phyloP scores from a whole-genome alignment of 2,113 vertebrate species.

The Dicrurus megarhynchus region DNA sequence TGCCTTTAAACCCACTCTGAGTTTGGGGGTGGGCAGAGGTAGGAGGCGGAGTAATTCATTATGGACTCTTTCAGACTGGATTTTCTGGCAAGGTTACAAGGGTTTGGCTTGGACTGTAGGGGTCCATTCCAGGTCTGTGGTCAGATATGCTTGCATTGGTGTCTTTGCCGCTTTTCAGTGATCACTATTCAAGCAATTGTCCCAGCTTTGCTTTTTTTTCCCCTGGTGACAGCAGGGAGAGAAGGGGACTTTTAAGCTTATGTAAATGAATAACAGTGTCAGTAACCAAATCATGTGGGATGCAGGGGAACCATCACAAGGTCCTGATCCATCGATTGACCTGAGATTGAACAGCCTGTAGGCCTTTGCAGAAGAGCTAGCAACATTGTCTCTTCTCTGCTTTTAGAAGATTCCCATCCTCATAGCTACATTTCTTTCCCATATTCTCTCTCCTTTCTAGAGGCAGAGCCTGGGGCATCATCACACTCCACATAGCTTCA shows the following conservation, averaged over 20 bases:
- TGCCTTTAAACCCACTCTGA: neutral
- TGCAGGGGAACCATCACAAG: neutral
- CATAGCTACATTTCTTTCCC: neutral
- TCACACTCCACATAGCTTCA: neutral
- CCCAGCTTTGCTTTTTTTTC: neutral
- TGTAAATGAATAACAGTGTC: neutral
- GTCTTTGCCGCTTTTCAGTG: neutral
- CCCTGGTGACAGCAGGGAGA: neutral
- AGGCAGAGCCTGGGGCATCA: conserved; percentile 5
- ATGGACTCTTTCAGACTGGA: neutral
- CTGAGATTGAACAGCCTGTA: neutral
- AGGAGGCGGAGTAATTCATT: neutral
- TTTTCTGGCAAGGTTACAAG: neutral
- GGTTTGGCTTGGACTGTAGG: neutral
- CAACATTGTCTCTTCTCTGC: neutral
- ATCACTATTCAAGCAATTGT: neutral
- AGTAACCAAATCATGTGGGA: neutral
- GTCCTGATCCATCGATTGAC: neutral
- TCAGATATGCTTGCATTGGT: neutral
- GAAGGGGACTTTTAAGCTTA: neutral
- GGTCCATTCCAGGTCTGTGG: neutral
- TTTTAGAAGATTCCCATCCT: neutral
- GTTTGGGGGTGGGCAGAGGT: neutral
- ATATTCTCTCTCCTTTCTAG: neutral
- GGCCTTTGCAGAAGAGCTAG: neutral